Evolutionary conservation across 2,888 invertebrate genomes (phyloP).

Genomic region (Gastracanthus pulcherrimus): DNA sequence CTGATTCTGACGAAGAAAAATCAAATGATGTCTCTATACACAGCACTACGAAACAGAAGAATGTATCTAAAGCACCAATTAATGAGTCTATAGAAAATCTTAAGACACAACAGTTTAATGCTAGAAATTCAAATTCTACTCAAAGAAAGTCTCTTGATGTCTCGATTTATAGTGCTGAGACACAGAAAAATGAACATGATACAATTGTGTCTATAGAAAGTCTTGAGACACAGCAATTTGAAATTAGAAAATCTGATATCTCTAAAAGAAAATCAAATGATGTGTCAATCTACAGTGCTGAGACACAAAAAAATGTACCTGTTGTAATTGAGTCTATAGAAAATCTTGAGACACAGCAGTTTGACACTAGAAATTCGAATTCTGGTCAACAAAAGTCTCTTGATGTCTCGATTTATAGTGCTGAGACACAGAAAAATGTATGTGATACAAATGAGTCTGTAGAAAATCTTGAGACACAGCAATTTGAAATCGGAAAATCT

Average conservation of each 20-base stretch:
- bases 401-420: conserved; percentile 29
- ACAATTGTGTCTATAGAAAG: conserved; percentile 9
- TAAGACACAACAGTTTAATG: conserved; percentile 12
- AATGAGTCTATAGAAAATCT: background rate
- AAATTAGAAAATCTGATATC: background rate
- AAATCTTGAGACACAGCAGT: conserved; percentile 30
- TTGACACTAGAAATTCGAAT: background rate
- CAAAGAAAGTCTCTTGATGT: background rate
- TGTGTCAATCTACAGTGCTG: conserved; percentile 29
- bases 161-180: conserved; percentile 42
- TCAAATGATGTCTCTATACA: conserved; percentile 16
- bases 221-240: conserved; percentile 50
- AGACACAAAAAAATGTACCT: conserved; percentile 19
- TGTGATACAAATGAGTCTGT: too few species aligned
- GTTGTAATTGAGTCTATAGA: too few species aligned
- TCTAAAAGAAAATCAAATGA: conserved; percentile 6
- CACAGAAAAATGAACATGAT: conserved; percentile 17
- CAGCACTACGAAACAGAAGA: conserved; percentile 36
- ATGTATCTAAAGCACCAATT: background rate
- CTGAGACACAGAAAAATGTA: conserved; percentile 22
- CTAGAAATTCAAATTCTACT: background rate
- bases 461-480: conserved; percentile 38
- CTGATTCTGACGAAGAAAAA: background rate
- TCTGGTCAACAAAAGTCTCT: background rate
- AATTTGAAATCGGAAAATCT: background rate